phyloP scores from a whole-genome alignment of 53 echinoderm and acorn worm species.

The Temnopleurus reevesii region DNA sequence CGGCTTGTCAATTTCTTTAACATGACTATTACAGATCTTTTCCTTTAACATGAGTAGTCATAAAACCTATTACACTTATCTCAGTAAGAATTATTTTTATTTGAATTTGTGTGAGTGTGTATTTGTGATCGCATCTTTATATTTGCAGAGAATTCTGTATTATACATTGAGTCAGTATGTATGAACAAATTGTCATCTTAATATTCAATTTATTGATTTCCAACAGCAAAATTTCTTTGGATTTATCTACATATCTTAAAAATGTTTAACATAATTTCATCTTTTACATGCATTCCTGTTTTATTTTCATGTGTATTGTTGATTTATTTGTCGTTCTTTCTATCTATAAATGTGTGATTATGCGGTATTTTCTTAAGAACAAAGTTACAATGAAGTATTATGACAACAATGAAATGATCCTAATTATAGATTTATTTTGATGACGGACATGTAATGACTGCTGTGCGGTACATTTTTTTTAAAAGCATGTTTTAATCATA shows the following conservation, averaged over 20 bases:
- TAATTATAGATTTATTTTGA: constrained; percentile 13
- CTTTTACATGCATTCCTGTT: neutral
- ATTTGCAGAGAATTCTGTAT: neutral
- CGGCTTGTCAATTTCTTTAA: no score
- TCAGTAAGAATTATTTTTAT: neutral
- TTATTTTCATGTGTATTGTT: neutral
- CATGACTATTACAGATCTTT: no score
- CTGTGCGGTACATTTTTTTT: constrained; percentile 22
- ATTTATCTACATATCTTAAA: no score
- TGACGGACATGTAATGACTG: constrained; percentile 6
- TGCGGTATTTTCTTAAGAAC: neutral
- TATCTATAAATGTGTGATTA: neutral
- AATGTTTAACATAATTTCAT: neutral
- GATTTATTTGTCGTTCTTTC: neutral
- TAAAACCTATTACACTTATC: no score
- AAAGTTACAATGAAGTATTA: neutral
- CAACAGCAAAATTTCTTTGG: no score
- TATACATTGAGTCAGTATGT: neutral
- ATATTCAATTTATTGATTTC: no score
- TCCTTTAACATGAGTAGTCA: no score
- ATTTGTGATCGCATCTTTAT: neutral
- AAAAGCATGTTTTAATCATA: neutral
- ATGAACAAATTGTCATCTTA: neutral
- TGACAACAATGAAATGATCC: neutral
- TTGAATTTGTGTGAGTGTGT: neutral